These are phyloP conservation scores for Pseudorhombus dupliciocellatus DNA, from an alignment of 2,113 vertebrate genomes.

Conservation along the genomic window DNA sequence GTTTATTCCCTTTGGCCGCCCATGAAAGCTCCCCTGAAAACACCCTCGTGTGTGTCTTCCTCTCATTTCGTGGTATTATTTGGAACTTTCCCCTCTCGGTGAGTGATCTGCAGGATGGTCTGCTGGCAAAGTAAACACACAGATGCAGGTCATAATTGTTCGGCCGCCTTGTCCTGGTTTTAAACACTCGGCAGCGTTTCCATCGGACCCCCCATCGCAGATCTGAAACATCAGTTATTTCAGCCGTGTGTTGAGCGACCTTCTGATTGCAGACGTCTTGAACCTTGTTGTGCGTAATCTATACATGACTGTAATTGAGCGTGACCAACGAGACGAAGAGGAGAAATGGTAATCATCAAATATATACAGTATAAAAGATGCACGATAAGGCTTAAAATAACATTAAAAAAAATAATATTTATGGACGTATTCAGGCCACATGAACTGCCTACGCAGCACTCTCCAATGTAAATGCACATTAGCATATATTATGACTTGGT, in stretches of 20 bases:
- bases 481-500: conserved; percentile 80
- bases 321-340: conserved; percentile 25
- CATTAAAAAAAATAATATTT: conserved; percentile 62
- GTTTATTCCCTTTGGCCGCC: conserved; percentile 4
- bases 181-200: conserved; percentile 33
- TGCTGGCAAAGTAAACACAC: conserved; percentile 39
- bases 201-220: conserved; percentile 16
- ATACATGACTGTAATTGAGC: conserved; percentile 31
- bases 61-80: conserved; percentile 36
- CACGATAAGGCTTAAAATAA: conserved; percentile 62
- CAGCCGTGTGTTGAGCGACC: conserved; percentile 15
- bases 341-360: conserved; percentile 25
- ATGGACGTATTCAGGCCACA: conserved; percentile 78
- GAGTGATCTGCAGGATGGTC: conserved; percentile 50
- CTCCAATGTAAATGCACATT: conserved; percentile 76
- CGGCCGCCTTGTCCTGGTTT: conserved; percentile 26
- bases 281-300: conserved; percentile 29
- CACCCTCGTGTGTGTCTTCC: conserved; percentile 13
- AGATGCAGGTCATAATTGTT: neutral
- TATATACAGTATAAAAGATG: conserved; percentile 33
- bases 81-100: conserved; percentile 1
- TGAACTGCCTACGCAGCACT: conserved; percentile 67
- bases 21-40: conserved; percentile 18
- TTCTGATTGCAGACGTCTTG: conserved; percentile 44
- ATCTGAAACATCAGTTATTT: conserved; percentile 30